Evolutionary conservation across 2,888 invertebrate species (phyloP).

Genomic region (Cerastis leucographa): DNA sequence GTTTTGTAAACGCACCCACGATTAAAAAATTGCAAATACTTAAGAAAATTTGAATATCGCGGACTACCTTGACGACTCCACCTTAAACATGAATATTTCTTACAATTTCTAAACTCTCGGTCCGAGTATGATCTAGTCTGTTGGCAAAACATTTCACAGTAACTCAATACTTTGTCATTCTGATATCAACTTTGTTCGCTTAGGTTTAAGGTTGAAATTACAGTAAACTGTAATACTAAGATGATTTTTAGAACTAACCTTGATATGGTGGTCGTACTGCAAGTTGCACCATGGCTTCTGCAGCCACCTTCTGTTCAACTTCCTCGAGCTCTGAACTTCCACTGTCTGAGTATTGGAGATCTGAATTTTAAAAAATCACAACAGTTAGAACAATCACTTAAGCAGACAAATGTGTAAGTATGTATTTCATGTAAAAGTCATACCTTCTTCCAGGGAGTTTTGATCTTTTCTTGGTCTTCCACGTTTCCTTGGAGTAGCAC

Average conservation of each 20-base stretch:
- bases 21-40: too few species aligned
- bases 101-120: not conserved
- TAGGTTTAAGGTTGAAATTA: not conserved
- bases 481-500: slow-evolving; percentile 85
- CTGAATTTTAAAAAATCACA: slow-evolving; percentile 67
- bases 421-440: slow-evolving; percentile 28
- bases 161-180: not conserved
- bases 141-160: not conserved
- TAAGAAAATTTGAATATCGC: too few species aligned
- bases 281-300: slow-evolving; percentile 94
- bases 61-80: too few species aligned
- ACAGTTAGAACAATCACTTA: not conserved
- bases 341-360: slow-evolving; percentile 89
- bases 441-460: slow-evolving; percentile 94
- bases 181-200: not conserved
- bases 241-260: slow-evolving; percentile 40
- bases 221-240: not conserved
- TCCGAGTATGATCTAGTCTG: not conserved
- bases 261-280: slow-evolving; percentile 77
- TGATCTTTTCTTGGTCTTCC: slow-evolving; percentile 90
- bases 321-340: slow-evolving; percentile 89
- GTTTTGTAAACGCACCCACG: too few species aligned
- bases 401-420: not conserved
- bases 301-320: slow-evolving; percentile 92
- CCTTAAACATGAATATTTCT: too few species aligned